Conservation (phyloP, 2,888 invertebrate genomes). For the Xiphydria camelus region DNA sequence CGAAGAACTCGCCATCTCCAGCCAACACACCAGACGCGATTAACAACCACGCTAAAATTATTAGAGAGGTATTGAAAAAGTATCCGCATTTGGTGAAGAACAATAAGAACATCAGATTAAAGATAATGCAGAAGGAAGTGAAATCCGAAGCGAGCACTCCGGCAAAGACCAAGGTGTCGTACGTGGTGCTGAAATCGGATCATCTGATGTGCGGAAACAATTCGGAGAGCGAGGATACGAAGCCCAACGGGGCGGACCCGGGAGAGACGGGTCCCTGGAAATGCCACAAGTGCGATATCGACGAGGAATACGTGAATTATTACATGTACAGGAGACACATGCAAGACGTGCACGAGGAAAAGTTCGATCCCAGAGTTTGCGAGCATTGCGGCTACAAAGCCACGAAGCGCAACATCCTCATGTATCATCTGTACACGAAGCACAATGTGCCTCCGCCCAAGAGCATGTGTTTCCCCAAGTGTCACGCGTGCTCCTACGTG, state of each 20-base stretch:
- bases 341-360: slow-evolving; percentile 78
- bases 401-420: slow-evolving; percentile 70
- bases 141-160: slow-evolving; percentile 45
- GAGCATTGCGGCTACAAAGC: slow-evolving; percentile 84
- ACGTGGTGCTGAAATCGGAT: slow-evolving; percentile 59
- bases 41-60: slow-evolving; percentile 80
- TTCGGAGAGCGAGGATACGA: slow-evolving; percentile 28
- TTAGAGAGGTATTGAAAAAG: slow-evolving; percentile 84
- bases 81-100: slow-evolving; percentile 86
- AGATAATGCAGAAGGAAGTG: slow-evolving; percentile 72
- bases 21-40: slow-evolving; percentile 43
- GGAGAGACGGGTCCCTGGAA: slow-evolving; percentile 76
- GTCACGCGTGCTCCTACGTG: slow-evolving; percentile 74
- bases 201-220: slow-evolving; percentile 40
- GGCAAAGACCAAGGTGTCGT: slow-evolving; percentile 58
- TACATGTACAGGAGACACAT: slow-evolving; percentile 80
- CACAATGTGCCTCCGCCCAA: slow-evolving; percentile 75
- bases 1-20: slow-evolving; percentile 32
- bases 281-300: slow-evolving; percentile 72
- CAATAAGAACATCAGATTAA: slow-evolving; percentile 84
- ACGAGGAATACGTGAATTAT: slow-evolving; percentile 70
- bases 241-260: slow-evolving; percentile 59
- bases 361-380: slow-evolving; percentile 76
- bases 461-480: slow-evolving; percentile 76
- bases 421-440: slow-evolving; percentile 79